These are phyloP conservation scores for Megamerina dolium DNA, from an alignment of 2,888 invertebrate species.

Conservation along the genomic window DNA sequence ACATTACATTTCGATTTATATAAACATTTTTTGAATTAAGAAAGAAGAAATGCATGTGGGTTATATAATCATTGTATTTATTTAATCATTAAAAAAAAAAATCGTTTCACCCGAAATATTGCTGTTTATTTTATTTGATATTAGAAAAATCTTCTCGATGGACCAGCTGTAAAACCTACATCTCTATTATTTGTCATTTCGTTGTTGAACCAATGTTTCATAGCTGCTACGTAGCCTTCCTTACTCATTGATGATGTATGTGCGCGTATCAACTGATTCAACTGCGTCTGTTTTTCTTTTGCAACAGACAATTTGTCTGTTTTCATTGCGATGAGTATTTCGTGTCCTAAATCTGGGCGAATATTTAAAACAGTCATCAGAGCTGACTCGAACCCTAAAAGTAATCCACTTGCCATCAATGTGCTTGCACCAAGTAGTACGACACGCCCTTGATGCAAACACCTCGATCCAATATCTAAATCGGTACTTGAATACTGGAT, in stretches of 20 bases:
- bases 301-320: not conserved
- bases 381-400: slow-evolving; percentile 64
- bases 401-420: slow-evolving; percentile 59
- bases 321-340: slow-evolving; percentile 55
- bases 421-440: slow-evolving; percentile 63
- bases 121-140: no score
- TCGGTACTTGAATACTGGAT: slow-evolving; percentile 73
- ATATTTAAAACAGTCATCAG: slow-evolving; percentile 67
- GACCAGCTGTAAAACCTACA: slow-evolving; percentile 1
- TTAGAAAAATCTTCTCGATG: slow-evolving; percentile 3
- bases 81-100: no score
- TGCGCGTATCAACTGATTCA: slow-evolving; percentile 3
- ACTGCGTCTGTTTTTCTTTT: slow-evolving; percentile 1
- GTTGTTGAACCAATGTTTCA: slow-evolving; percentile 9
- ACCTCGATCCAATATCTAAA: slow-evolving; percentile 61
- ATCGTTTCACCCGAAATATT: no score
- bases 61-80: no score
- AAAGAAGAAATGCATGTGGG: no score
- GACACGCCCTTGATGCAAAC: slow-evolving; percentile 52
- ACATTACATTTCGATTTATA: no score
- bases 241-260: not conserved
- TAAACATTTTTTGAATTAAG: no score
- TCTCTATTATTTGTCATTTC: not conserved
- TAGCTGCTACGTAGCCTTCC: not conserved
- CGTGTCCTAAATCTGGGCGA: slow-evolving; percentile 54